Base-by-base conservation (phyloP, 2,797 vertebrate genomes). In the Staurois parvus region DNA sequence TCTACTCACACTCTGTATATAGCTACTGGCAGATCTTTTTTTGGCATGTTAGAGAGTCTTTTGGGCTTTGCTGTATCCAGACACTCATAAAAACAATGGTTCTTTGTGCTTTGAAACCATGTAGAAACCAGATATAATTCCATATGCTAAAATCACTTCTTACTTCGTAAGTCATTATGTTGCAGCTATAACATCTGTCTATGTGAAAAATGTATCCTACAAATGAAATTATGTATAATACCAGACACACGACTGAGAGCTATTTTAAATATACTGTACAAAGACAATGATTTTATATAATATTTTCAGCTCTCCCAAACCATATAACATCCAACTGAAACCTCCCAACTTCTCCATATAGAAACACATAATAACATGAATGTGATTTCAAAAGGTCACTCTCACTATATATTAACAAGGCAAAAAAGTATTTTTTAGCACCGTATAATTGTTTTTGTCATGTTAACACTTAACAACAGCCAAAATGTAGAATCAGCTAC, bases 101-200 rank as follows among this genome's bases (percentile, higher is more conserved):
- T 68, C 77, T 74, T 80, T 62, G 84, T 85, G 64, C 69, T 69
- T 24, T 62, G 59, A 68, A 67, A 28, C 32, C 26, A 24, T 62
- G 64, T 12, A 69, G 78, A 81, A 85, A 81, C 78, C 72, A 85
- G 72, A 85, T 85, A 85, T 81, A 45, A 81, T 81, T 81, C 77
- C 84, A 85, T 76, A 81, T 85, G 84, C 80, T 85, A 75, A 85
- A 85, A 81, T 81, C 77, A 81, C 76, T 72, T 85, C 42, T 80
- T 84, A 64, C 26, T 78, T 77, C 68, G 62, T 72, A 72, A 79
- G 76, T 74, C 32, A 81, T 81, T 30, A 75, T 78, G 56, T 80
- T 81, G 78, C 32, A 69, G 45, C 59, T 76, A 40, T 40, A 76
- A 81, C 84, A 81, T 48, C 77, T 81, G 77, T 81, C 72, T 76